Conservation (phyloP, 2,888 invertebrate genomes). For the Agrotis clavis region DNA sequence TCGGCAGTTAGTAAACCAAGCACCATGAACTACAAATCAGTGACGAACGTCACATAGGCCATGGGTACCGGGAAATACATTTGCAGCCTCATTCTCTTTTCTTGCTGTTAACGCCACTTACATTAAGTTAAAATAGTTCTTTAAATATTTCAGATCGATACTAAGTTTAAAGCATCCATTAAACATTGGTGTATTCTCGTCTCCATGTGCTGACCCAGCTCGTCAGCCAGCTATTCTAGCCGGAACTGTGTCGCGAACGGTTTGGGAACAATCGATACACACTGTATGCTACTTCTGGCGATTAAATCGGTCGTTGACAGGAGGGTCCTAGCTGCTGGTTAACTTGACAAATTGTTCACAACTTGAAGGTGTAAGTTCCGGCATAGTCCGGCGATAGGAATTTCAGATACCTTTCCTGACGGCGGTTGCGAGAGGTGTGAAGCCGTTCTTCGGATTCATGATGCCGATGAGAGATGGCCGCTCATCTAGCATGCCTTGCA, state of each 20-base stretch:
- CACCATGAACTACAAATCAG: too few relatives aligned
- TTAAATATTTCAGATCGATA: constrained; percentile 3
- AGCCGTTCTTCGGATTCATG: constrained; percentile 84
- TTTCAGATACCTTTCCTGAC: constrained; percentile 81
- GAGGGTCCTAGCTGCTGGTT: neutral
- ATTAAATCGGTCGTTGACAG: neutral
- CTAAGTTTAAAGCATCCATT: constrained; percentile 5
- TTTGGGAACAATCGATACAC: constrained; percentile 9
- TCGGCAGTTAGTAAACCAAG: too few relatives aligned
- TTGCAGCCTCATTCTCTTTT: neutral
- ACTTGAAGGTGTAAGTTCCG: neutral
- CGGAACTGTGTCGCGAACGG: neutral
- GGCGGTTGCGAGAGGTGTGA: constrained; percentile 90
- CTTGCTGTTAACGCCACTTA: too few relatives aligned
- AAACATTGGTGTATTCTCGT: constrained; percentile 14
- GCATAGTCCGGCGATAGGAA: neutral
- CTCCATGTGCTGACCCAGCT: neutral
- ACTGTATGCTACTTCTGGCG: neutral
- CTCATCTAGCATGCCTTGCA: constrained; percentile 84
- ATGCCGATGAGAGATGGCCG: constrained; percentile 86
- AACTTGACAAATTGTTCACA: neutral
- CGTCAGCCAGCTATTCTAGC: constrained; percentile 28
- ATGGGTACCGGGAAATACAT: neutral
- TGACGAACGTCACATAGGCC: too few relatives aligned
- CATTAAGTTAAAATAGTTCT: neutral